Evolutionary conservation across 2,888 invertebrate species (phyloP).

Genomic region (Loripinus fragilis): DNA sequence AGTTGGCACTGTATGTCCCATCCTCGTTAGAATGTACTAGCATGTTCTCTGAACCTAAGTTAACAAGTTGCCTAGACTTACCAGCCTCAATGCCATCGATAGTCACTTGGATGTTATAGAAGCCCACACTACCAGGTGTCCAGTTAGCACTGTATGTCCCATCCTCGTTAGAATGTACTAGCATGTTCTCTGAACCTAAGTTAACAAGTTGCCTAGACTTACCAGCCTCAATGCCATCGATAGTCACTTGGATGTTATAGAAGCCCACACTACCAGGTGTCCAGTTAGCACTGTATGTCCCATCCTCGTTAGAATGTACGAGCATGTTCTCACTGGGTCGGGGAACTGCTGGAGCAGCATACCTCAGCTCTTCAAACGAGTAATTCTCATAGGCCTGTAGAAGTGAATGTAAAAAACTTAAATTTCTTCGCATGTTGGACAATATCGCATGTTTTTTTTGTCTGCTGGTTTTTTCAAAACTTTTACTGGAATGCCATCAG

Average conservation of each 20-base stretch:
- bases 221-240: constrained; percentile 89
- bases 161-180: constrained; percentile 91
- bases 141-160: constrained; percentile 94
- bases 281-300: constrained; percentile 94
- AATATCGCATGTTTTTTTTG: too few species aligned
- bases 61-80: too few species aligned
- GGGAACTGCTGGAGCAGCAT: constrained; percentile 88
- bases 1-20: constrained; percentile 92
- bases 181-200: constrained; percentile 90
- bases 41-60: too few species aligned
- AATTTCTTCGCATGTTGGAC: too few species aligned
- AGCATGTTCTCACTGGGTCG: constrained; percentile 92
- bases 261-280: constrained; percentile 95
- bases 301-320: constrained; percentile 91
- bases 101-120: constrained; percentile 93
- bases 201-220: constrained; percentile 32
- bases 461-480: too few species aligned
- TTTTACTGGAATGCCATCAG: too few species aligned
- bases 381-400: constrained; percentile 93
- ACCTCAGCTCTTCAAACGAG: constrained; percentile 96
- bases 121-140: constrained; percentile 96
- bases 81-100: constrained; percentile 90
- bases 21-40: constrained; percentile 91
- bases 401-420: too few species aligned
- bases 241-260: constrained; percentile 93